phyloP scores from a whole-genome alignment of 2,113 vertebrate species.

The Promerops cafer region DNA sequence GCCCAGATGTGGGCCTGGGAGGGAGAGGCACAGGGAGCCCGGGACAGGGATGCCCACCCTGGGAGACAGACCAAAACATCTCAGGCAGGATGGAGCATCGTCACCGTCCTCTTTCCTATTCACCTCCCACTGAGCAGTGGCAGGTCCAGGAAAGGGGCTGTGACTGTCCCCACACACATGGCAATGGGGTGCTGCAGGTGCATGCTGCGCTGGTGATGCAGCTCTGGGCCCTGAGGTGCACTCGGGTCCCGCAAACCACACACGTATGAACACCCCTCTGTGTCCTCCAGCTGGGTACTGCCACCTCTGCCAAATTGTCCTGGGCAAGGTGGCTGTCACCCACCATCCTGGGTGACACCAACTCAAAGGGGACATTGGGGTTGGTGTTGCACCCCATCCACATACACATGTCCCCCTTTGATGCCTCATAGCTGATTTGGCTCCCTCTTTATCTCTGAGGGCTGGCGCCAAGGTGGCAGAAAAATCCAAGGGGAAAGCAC shows the following conservation, averaged over 20 bases:
- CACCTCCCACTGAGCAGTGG: fast-evolving
- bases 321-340: neutral
- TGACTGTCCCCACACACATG: fast-evolving
- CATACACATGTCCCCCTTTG: fast-evolving
- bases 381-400: too few relatives aligned
- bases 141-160: neutral
- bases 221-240: neutral
- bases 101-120: neutral
- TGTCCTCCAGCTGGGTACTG: neutral
- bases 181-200: neutral
- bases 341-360: neutral
- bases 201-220: neutral
- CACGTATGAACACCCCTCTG: fast-evolving
- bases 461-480: neutral
- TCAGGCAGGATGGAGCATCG: neutral
- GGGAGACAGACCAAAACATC: neutral
- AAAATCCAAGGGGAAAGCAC: neutral
- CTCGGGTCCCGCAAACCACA: neutral
- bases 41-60: neutral
- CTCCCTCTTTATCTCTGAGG: neutral
- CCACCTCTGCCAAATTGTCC: neutral
- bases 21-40: neutral
- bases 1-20: neutral
- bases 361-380: neutral
- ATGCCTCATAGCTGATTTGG: neutral